phyloP scores from a whole-genome alignment of 2,888 invertebrate species.

The Sesia apiformis region DNA sequence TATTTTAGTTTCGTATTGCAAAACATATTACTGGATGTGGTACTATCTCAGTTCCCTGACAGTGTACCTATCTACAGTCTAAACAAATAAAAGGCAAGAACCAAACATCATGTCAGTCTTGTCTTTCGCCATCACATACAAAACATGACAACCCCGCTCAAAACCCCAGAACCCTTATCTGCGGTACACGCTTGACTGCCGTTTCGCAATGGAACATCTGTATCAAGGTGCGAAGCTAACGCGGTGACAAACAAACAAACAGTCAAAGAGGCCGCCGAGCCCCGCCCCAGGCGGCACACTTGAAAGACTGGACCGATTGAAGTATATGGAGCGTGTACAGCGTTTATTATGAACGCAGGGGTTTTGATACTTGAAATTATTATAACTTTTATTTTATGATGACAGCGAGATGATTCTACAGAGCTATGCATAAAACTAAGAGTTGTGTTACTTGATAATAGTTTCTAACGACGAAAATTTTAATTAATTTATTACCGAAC shows the following conservation, averaged over 20 bases:
- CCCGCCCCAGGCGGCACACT: constrained; percentile 14
- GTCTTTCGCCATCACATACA: not conserved
- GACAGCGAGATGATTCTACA: too few species aligned
- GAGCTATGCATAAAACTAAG: too few species aligned
- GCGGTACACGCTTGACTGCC: not conserved
- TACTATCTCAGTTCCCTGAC: too few species aligned
- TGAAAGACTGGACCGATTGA: not conserved
- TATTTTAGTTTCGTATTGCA: too few species aligned
- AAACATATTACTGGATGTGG: too few species aligned
- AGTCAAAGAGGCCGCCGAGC: constrained; percentile 16
- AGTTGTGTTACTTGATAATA: too few species aligned
- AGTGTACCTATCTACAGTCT: too few species aligned
- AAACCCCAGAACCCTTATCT: not conserved
- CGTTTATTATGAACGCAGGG: not conserved
- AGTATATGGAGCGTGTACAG: not conserved
- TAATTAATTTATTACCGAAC: too few species aligned
- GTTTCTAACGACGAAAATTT: too few species aligned
- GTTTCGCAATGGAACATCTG: constrained; percentile 4
- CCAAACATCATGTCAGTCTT: not conserved
- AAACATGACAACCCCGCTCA: not conserved
- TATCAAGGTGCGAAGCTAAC: constrained; percentile 7
- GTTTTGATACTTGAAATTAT: constrained; percentile 7
- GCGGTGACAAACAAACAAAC: constrained; percentile 30
- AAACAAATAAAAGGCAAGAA: too few species aligned
- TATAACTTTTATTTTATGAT: too few species aligned